Evolutionary conservation across 2,888 invertebrate species (phyloP), one percentile per base, ranked within the genome.

Genomic region (Caenorhabditis parvicauda): DNA sequence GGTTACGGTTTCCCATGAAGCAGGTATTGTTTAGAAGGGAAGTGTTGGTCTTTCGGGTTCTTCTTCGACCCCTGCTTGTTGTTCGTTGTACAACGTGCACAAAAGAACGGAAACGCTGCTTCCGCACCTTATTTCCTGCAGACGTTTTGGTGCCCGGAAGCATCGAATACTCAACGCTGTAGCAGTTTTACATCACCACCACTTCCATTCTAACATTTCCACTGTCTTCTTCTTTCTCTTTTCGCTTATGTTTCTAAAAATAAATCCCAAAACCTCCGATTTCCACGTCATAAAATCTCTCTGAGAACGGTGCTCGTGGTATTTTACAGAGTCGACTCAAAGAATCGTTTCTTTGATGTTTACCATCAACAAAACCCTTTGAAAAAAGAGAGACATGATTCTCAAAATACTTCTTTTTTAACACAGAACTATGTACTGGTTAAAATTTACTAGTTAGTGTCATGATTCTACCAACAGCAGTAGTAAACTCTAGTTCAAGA

Each of bases 121-220:
- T 64, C 67, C 67, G 67, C 67, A 67, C 59, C 59, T 61, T 67
- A 67, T 67, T 67, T 67, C 67, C 67, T 67, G 64, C 56, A 39
- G 35, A 32, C 35, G 9, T 9, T n/a, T 32, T 9, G 9, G 35
- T 12, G 35, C 9, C 35, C 35, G 35, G 35, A 32, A 32, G 35
- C 35, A 12, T 9, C n/a, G 35, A n/a, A 9, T 32, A 12, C 35
- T n/a, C n/a, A 12, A 57, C 49, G 49, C 19, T 57, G 47, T 57
- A 47, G 25, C 6, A 28, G 38, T 39, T 19, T 21, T 38, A 21
- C 32, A n/a, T 32, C 14, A 42, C 54, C 48, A 52, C 52, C 64
- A 59, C 51, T 54, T 54, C 50, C 38, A 62, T 60, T 51, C 58
- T 57, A 56, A 47, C 53, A 48, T 51, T 58, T 65, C 48, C 55